phyloP scores from a whole-genome alignment of 1,140 invertebrate genomes.

The Bombyx mori region ASM3026992v2 NC_085115.1:12526501-12527000 shows the following conservation, averaged over 20 bases:
- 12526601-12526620: conserved; percentile 95
- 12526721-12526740: not conserved
- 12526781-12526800: conserved; percentile 95
- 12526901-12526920: conserved; percentile 94
- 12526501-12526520: conserved; percentile 65
- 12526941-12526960: conserved; percentile 35
- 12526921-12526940: conserved; percentile 75
- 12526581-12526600: conserved; percentile 92
- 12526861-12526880: conserved; percentile 90
- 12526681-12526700: conserved; percentile 93
- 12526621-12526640: conserved; percentile 93
- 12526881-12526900: conserved; percentile 93
- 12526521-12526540: conserved; percentile 68
- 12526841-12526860: conserved; percentile 87
- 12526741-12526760: conserved; percentile 1
- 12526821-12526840: conserved; percentile 96
- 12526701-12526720: conserved; percentile 70
- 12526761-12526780: conserved; percentile 41
- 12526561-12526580: conserved; percentile 85
- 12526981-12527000: conserved; percentile 9
- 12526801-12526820: conserved; percentile 94
- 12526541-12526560: conserved; percentile 80
- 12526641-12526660: conserved; percentile 95
- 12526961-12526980: conserved; percentile 7
- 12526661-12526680: conserved; percentile 92